A percentile compares a stretch with the other conserved stretches of the same genome.
Evolutionary conservation across 2,113 vertebrate genomes (phyloP).

Genomic region (Camelus dromedarius): DNA sequence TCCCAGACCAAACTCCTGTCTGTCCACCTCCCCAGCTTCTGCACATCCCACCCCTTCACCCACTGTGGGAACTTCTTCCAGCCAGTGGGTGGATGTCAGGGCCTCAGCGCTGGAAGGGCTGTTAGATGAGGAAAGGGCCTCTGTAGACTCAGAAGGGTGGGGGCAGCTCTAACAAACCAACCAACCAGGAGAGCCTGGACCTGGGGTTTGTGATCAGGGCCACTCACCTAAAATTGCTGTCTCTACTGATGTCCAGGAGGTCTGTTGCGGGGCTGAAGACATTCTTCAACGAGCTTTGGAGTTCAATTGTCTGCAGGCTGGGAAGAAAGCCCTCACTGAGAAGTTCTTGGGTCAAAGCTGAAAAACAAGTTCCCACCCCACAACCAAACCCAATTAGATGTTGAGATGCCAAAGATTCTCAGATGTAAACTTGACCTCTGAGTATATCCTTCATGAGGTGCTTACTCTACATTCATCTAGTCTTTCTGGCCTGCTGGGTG

Average conservation of each 20-base stretch:
- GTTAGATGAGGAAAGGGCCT: background rate
- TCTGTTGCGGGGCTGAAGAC: background rate
- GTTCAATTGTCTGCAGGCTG: rapidly evolving
- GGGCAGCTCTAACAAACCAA: background rate
- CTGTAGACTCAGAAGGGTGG: background rate
- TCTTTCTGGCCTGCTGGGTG: background rate
- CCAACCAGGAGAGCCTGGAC: background rate
- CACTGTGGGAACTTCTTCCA: background rate
- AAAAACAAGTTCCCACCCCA: background rate
- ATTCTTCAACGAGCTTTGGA: background rate
- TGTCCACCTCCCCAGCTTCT: background rate
- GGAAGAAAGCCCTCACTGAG: rapidly evolving
- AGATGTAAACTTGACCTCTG: background rate
- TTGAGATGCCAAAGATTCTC: background rate
- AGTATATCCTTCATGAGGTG: background rate
- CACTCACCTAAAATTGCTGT: background rate
- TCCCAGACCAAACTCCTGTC: background rate
- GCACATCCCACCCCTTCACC: background rate
- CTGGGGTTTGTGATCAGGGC: background rate
- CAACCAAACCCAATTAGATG: background rate
- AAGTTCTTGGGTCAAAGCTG: background rate
- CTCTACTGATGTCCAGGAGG: rapidly evolving
- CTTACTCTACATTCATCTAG: too few relatives aligned
- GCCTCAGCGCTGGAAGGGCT: background rate
- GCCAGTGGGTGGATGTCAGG: background rate